Percentiles rank a stretch among this genome's conserved stretches.
Conservation (phyloP, 2,113 vertebrate genomes). For the Tyrannus savana region DNA sequence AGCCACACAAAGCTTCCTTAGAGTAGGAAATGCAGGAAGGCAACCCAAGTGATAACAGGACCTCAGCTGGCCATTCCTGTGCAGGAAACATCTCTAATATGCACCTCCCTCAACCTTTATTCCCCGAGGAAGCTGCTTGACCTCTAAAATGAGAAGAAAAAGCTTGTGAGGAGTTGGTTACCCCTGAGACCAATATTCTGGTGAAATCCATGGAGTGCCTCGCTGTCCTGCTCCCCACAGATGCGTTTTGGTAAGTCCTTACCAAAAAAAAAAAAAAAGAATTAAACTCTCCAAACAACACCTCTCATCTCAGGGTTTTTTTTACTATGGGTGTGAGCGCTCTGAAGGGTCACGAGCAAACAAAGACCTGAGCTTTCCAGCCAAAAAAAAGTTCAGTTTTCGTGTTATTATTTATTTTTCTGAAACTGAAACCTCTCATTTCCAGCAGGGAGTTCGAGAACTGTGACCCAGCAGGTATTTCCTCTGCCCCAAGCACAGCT, state of each 20-base stretch:
- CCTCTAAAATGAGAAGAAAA: neutral
- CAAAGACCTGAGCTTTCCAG: neutral
- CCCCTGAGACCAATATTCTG: neutral
- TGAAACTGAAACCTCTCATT: neutral
- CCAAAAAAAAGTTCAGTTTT: neutral
- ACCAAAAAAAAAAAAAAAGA: neutral
- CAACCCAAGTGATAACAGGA: neutral
- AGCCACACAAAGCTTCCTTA: constrained; percentile 6
- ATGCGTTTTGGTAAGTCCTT: neutral
- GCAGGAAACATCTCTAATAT: constrained; percentile 1
- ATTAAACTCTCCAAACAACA: neutral
- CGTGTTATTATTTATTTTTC: neutral
- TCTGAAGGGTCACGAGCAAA: neutral
- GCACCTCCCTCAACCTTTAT: neutral
- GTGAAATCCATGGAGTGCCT: neutral
- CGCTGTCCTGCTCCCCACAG: neutral
- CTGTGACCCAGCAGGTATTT: neutral
- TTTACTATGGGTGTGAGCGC: neutral
- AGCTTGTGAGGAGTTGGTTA: neutral
- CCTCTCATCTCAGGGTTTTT: neutral
- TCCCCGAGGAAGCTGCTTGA: neutral
- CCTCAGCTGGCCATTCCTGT: neutral
- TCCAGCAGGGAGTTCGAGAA: neutral
- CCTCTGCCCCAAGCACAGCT: neutral
- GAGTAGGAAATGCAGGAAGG: neutral